A percentile compares a stretch with the other conserved stretches of the same genome.
These are phyloP conservation scores for Amazona vittata DNA, from an alignment of 2,113 vertebrate species.

Conservation along the genomic window DNA sequence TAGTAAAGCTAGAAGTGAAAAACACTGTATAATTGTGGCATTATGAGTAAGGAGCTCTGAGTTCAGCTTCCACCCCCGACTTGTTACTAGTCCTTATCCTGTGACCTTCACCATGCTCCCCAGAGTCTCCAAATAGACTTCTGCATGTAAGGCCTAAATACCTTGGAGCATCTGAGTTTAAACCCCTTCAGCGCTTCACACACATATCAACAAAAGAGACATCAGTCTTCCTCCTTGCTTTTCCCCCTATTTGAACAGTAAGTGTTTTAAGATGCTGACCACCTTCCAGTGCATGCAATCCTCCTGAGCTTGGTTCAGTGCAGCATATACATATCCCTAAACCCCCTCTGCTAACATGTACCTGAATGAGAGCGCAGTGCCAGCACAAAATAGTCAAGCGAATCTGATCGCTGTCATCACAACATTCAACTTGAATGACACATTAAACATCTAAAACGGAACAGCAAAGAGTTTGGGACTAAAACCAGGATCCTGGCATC, in stretches of 20 bases:
- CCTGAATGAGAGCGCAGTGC: not conserved
- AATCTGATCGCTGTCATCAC: conserved; percentile 45
- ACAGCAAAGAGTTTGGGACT: conserved; percentile 1
- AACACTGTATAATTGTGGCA: not conserved
- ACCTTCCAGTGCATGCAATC: not conserved
- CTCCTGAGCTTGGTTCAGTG: not conserved
- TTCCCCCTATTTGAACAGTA: not conserved
- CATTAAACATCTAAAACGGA: conserved; percentile 1
- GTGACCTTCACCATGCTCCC: not conserved
- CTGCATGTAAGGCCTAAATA: not conserved
- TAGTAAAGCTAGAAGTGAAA: not conserved
- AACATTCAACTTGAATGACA: conserved; percentile 28
- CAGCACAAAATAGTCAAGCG: conserved; percentile 1
- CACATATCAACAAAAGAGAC: not conserved
- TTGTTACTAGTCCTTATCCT: not conserved
- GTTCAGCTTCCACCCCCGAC: not conserved
- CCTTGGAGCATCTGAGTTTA: not conserved
- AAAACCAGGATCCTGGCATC: not conserved
- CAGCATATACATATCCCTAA: not conserved
- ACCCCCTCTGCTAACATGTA: not conserved
- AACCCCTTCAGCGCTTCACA: not conserved
- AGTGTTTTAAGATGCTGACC: not conserved
- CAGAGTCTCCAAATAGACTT: not conserved
- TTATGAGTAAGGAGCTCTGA: fast-evolving
- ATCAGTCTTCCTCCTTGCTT: not conserved